Evolutionary conservation across 1,140 invertebrate species (phyloP).

Genomic region (Prorops nasuta): DNA sequence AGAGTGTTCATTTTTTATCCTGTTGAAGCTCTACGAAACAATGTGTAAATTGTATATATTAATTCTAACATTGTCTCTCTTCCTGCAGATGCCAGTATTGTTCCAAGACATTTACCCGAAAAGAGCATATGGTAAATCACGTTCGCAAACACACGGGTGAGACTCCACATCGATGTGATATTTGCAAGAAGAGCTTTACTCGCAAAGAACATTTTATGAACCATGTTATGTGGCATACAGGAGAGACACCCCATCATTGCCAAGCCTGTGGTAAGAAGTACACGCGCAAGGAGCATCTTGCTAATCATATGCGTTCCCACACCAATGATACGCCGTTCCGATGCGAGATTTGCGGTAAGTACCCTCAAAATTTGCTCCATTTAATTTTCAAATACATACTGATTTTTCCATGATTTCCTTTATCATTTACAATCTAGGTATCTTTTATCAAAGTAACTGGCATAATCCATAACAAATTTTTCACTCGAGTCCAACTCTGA

Average conservation of each 20-base stretch:
- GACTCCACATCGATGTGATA: conserved; percentile 72
- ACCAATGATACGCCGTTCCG: conserved; percentile 80
- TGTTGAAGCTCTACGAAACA: too few species aligned
- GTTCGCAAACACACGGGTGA: conserved; percentile 72
- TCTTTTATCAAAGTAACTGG: too few species aligned
- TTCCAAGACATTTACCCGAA: conserved; percentile 69
- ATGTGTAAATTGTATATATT: conserved; percentile 1
- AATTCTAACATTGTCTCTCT: neutral
- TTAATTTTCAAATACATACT: neutral
- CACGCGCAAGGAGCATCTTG: conserved; percentile 74
- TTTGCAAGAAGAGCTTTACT: conserved; percentile 69
- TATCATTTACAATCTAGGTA: too few species aligned
- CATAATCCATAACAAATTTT: too few species aligned
- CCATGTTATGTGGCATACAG: conserved; percentile 67
- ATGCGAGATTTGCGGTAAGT: conserved; percentile 76
- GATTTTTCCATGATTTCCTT: too few species aligned
- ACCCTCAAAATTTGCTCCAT: too few species aligned
- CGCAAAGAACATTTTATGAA: conserved; percentile 70
- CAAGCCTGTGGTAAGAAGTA: conserved; percentile 76
- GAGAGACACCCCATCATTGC: conserved; percentile 73
- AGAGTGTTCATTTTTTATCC: too few species aligned
- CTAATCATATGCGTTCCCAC: conserved; percentile 75
- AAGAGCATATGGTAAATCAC: conserved; percentile 68
- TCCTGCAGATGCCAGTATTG: conserved; percentile 61
- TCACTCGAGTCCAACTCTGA: too few species aligned